These are phyloP conservation scores for Planiliza haematocheilus DNA, from an alignment of 2,113 vertebrate genomes.

Conservation along the genomic window DNA sequence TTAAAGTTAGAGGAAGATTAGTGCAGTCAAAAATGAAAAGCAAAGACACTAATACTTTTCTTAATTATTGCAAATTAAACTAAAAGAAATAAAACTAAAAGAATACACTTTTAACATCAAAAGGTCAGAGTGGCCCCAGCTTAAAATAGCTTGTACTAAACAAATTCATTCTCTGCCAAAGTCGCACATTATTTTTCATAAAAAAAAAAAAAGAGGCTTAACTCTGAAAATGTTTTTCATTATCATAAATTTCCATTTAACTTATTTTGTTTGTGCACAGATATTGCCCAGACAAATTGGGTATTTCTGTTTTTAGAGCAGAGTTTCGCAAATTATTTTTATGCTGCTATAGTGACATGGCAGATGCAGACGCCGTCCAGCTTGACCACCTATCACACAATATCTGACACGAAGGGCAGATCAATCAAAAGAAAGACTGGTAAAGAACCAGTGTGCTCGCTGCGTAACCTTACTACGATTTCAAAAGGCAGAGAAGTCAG, in stretches of 20 bases:
- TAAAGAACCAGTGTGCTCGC: conserved; percentile 11
- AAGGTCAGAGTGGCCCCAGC: conserved; percentile 25
- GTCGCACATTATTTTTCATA: neutral
- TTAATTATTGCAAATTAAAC: conserved; percentile 20
- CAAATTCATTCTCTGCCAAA: conserved; percentile 38
- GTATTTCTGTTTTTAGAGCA: conserved; percentile 24
- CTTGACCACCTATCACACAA: conserved; percentile 60
- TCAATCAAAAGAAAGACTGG: conserved; percentile 59
- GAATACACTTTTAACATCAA: conserved; percentile 5
- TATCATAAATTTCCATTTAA: conserved; percentile 20
- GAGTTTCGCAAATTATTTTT: conserved; percentile 54
- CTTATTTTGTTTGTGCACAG: conserved; percentile 10
- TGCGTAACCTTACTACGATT: conserved; percentile 2
- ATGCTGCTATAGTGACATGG: conserved; percentile 58
- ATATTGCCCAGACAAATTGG: conserved; percentile 37
- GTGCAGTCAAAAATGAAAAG: conserved; percentile 31
- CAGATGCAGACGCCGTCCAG: conserved; percentile 36
- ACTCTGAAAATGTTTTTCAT: neutral
- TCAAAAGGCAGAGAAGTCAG: conserved; percentile 48
- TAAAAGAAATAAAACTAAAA: conserved; percentile 33
- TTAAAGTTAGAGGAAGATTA: conserved; percentile 39
- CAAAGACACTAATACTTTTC: neutral
- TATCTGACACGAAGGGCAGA: conserved; percentile 52
- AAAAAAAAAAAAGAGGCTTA: neutral
- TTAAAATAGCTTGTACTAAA: conserved; percentile 37